Base-by-base conservation (phyloP, 1,140 invertebrate species). In the Heliconius nattereri region DNA sequence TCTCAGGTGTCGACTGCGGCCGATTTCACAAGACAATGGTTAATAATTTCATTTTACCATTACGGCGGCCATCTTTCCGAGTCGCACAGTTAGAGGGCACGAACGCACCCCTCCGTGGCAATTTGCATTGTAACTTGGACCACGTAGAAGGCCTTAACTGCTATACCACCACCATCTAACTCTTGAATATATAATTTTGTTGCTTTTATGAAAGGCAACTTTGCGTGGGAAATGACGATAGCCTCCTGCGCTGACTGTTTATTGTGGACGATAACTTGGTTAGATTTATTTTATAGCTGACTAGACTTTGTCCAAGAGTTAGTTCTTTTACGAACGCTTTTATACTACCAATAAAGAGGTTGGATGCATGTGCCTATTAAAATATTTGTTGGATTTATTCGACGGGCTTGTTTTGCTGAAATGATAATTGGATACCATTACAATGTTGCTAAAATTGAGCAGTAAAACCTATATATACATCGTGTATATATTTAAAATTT, bases 151-250 rank as follows among this genome's bases (percentile, higher is more conserved):
- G 88, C 88, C 88, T 89, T 93, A 93, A 94, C 91, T 88, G 89
- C 90, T 87, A 89, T 86, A 90, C 90, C 89, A 92, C 92, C 92
- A 92, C 91, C 91, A 92, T 86, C 90, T 90, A 91, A 92, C 91
- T 94, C 91, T 94, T 94, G 93, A 94, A 94, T 94, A 93, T 93
- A 94, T 93, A 94, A 94, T 94, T 93, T 93, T 92, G 93, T 93
- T 92, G 92, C 91, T 93, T 93, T 92, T 94, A 94, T 93, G 93
- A 94, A 92, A 89, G 89, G 85, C 89, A 92, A 93, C 85, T 92
- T 93, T 92, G 92, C 92, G 92, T 94, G 92, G 92, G 92, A 94
- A 94, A 92, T 87, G 92, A 84, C 89, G 91, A 91, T 94, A 91
- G 90, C 90, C 91, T 92, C 91, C 91, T 87, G 91, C 88, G 84